Conservation (phyloP, 1,140 invertebrate genomes). For the Anoplophora glabripennis region DNA sequence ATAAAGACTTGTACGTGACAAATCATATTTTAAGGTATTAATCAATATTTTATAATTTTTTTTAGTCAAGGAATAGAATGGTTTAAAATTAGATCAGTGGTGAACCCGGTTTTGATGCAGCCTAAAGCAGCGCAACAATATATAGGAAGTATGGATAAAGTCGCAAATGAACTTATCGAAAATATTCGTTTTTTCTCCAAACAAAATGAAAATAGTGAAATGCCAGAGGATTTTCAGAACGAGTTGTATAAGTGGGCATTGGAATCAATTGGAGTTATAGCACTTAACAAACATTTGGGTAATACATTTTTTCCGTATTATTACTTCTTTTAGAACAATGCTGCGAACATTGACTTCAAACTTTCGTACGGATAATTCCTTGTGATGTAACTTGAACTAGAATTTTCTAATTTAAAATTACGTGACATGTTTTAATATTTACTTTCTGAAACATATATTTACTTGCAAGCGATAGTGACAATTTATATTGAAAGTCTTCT, state of each 20-base stretch:
- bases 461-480: too few relatives aligned
- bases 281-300: constrained; percentile 63
- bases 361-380: too few relatives aligned
- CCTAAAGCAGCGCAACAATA: constrained; percentile 53
- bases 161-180: constrained; percentile 51
- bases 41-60: too few relatives aligned
- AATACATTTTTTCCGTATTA: neutral
- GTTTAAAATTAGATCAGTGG: constrained; percentile 53
- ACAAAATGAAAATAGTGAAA: constrained; percentile 45
- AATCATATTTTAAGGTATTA: too few relatives aligned
- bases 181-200: constrained; percentile 58
- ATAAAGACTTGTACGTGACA: too few relatives aligned
- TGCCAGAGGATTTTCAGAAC: constrained; percentile 57
- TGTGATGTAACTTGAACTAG: too few relatives aligned
- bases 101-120: constrained; percentile 57
- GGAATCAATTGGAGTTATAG: constrained; percentile 66
- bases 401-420: too few relatives aligned
- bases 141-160: constrained; percentile 50
- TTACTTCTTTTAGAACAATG: neutral
- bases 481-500: too few relatives aligned
- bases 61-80: constrained; percentile 55
- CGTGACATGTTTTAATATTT: too few relatives aligned
- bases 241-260: constrained; percentile 67
- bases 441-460: too few relatives aligned
- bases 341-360: too few relatives aligned